These are phyloP conservation scores for Ornithorhynchus anatinus DNA, from an alignment of 2,113 vertebrate species.

Conservation along the genomic window DNA sequence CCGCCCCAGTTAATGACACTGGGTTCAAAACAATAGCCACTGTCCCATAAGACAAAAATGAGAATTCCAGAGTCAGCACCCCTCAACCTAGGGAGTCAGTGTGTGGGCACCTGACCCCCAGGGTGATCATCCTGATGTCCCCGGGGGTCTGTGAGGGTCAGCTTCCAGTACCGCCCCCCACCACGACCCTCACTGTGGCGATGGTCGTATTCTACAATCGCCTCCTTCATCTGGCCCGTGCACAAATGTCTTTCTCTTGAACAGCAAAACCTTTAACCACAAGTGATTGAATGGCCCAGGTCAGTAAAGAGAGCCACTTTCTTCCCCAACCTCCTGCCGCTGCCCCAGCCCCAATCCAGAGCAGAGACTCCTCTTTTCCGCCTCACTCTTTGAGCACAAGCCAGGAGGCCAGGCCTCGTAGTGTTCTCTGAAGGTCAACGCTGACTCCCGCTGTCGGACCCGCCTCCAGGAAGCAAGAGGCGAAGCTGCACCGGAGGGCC, in stretches of 20 bases:
- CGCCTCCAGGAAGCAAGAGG: too few species aligned
- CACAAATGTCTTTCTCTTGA: slow-evolving; percentile 20
- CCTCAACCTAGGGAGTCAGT: slow-evolving; percentile 18
- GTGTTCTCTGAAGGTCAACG: too few species aligned
- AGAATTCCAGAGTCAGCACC: slow-evolving; percentile 17
- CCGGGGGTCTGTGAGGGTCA: slow-evolving; percentile 11
- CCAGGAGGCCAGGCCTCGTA: too few species aligned
- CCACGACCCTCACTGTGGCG: too few species aligned
- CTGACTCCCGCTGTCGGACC: too few species aligned
- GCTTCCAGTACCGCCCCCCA: too few species aligned
- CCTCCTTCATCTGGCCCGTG: slow-evolving; percentile 1
- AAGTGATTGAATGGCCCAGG: slow-evolving; percentile 1
- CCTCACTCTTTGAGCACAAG: too few species aligned
- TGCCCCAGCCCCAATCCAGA: not conserved
- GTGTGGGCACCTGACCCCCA: slow-evolving; percentile 9
- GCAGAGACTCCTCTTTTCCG: too few species aligned
- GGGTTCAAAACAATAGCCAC: slow-evolving; percentile 12
- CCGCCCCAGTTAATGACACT: slow-evolving; percentile 15
- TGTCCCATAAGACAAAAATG: not conserved
- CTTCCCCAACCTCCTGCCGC: not conserved
- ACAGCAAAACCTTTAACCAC: slow-evolving; percentile 22
- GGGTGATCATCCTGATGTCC: slow-evolving; percentile 34
- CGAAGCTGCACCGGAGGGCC: too few species aligned
- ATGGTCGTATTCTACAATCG: slow-evolving; percentile 47
- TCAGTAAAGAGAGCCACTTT: slow-evolving; percentile 7